Percentiles rank a stretch among this genome's conserved stretches.
These are phyloP conservation scores for Dufourea novaeangliae DNA, from an alignment of 1,140 invertebrate genomes.

Conservation along the genomic window DNA sequence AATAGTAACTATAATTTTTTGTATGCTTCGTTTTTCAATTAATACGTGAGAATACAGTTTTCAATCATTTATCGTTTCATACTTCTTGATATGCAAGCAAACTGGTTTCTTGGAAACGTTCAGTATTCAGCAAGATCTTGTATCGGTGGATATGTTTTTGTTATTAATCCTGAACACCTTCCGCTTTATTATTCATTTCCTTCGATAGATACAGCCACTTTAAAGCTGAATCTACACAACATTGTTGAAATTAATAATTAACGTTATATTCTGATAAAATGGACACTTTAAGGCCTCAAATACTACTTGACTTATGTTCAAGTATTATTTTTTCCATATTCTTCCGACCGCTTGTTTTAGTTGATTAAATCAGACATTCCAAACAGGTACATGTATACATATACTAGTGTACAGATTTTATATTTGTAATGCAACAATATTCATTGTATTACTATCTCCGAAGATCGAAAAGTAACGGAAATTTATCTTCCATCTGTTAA, in stretches of 20 bases:
- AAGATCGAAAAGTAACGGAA: too few species aligned
- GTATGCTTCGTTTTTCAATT: background rate
- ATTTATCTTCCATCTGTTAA: too few species aligned
- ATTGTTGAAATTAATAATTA: background rate
- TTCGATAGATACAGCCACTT: background rate
- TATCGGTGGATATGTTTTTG: background rate
- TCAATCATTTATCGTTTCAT: background rate
- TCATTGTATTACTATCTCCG: too few species aligned
- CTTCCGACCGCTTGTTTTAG: too few species aligned
- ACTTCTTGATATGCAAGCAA: background rate
- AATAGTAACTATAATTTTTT: too few species aligned
- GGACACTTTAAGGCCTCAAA: background rate
- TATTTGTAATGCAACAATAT: too few species aligned
- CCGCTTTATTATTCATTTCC: background rate
- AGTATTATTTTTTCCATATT: background rate
- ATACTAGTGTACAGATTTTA: too few species aligned
- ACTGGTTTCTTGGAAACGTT: background rate
- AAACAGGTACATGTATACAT: too few species aligned
- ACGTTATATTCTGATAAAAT: background rate
- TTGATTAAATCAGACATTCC: too few species aligned
- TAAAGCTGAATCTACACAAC: background rate
- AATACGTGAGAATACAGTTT: background rate
- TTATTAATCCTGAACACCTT: background rate
- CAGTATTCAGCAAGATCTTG: background rate
- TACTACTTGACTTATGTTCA: background rate